Evolutionary conservation across 2,797 vertebrate species (phyloP).

Genomic region (Lagorchestes hirsutus): DNA sequence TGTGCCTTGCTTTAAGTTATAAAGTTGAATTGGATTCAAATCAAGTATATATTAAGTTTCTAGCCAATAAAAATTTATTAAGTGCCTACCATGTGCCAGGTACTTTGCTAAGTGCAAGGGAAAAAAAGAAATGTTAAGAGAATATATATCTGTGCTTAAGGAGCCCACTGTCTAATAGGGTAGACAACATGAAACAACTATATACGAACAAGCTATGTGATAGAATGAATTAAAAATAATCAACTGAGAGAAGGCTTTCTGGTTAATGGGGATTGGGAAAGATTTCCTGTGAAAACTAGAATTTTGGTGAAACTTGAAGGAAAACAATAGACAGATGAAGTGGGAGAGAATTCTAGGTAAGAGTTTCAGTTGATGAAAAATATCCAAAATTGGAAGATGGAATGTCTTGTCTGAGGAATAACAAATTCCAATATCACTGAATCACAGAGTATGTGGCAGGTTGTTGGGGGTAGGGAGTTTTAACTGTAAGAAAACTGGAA

Average conservation of each 20-base stretch:
- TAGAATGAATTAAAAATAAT: not conserved
- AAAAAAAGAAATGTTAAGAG: not conserved
- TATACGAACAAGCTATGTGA: not conserved
- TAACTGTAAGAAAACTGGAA: not conserved
- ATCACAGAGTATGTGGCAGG: not conserved
- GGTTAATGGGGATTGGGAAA: not conserved
- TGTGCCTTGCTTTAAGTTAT: not conserved
- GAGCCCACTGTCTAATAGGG: not conserved
- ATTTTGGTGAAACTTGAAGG: not conserved
- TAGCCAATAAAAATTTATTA: not conserved
- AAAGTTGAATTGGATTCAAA: not conserved
- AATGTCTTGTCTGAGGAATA: not conserved
- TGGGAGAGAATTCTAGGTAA: not conserved
- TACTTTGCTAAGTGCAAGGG: not conserved
- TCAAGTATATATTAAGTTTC: not conserved
- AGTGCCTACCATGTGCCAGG: not conserved
- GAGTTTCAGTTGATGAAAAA: not conserved
- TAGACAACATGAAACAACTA: not conserved
- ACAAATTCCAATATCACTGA: not conserved
- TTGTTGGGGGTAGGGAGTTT: not conserved
- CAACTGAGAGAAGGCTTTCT: not conserved
- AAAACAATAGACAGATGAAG: not conserved
- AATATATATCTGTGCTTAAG: not conserved
- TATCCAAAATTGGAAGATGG: not conserved
- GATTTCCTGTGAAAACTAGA: not conserved